Evolutionary conservation across 2,113 vertebrate genomes (phyloP), one percentile per base, ranked within the genome.

Genomic region (Oreocharis arfaki): DNA sequence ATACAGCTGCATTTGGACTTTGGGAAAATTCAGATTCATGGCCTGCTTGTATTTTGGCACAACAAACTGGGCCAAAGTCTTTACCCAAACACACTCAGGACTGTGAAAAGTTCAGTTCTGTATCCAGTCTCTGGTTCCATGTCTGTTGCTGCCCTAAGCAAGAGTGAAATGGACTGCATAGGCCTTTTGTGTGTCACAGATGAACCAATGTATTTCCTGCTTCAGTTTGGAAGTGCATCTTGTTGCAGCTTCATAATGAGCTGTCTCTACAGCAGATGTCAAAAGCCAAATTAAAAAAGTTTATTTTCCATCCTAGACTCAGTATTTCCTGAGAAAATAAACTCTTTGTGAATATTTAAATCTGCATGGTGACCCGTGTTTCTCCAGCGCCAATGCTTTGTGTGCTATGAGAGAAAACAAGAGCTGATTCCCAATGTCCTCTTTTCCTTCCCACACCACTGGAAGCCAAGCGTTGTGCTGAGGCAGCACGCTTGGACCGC

Each of bases 321-420:
- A 84, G 61, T 49, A 68, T 49, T 93, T 95, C 92, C 90, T 67
- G 44, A 94, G 69, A 80, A 94, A 93, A 92, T 63, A 91, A 95
- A 74, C 71, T 65, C 63, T n/a, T 70, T 56, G 79, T 53, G 60
- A 87, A 82, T 65, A 88, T 59, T 89, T 82, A 76, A 95, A 85
- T 79, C 69, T 53, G 49, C 10, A 0, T 8, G 83, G 30, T 88
- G 82, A 93, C 90, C 71, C 30, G 35, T 0, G 0, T 55, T 86
- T 57, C 85, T 92, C n/a, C 55, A 64, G 13, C 44, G 39, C 52
- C 50, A 70, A 74, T 22, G 52, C 6, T 70, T 78, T 84, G 55
- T 86, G 64, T 90, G 64, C 83, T 75, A 90, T 47, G 35, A 81
- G 39, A 78, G 83, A 59, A 93, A 78, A 47, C 5, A 84, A 81